Evolutionary conservation across 1,140 invertebrate genomes (phyloP), one percentile per base, ranked within the genome.

Genomic region (Cephus cinctus): DNA sequence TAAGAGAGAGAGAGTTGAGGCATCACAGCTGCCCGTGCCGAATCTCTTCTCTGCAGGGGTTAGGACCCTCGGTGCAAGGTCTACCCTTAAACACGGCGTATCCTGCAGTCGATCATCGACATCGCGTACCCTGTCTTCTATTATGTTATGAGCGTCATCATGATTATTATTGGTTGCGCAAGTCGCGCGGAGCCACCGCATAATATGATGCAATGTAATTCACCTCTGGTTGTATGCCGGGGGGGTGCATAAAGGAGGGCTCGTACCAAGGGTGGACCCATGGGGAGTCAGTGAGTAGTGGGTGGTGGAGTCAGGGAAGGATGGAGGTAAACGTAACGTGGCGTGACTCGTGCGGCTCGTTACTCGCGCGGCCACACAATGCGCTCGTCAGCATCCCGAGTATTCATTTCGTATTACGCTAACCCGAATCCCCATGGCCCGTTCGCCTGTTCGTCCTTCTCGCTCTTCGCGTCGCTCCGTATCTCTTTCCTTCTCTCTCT

Each of bases 21-120:
- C 41, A 47, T 47, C 47, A 52, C 73, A 76, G 73, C 74, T 76
- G 74, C 56, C 71, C 72, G 65, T 75, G 48, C 59, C 74, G 58
- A 76, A 76, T 76, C 58, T 51, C 48, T 59, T 62, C 54, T 47
- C 53, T 36, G 43, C 41, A 50, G 58, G 60, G 53, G 45, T 47
- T 31, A 25, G 35, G 50, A 61, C 57, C 59, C 61, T 51, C 56
- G 48, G 44, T 50, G 50, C 59, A 47, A 57, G 15, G 50, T 52
- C 53, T 39, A 54, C 55, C 50, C 57, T 62, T 60, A 54, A 52
- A n/a, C n/a, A n/a, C n/a, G 39, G 41, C 47, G 45, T 56, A n/a
- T n/a, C n/a, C 30, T 50, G 38, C 50, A 49, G 43, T 61, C 57
- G 49, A 19, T 50, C 40, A 40, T 36, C 32, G 42, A 52, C 50